These are phyloP conservation scores for Alosa sapidissima DNA, from an alignment of 2,797 vertebrate genomes.

Conservation along the genomic window DNA sequence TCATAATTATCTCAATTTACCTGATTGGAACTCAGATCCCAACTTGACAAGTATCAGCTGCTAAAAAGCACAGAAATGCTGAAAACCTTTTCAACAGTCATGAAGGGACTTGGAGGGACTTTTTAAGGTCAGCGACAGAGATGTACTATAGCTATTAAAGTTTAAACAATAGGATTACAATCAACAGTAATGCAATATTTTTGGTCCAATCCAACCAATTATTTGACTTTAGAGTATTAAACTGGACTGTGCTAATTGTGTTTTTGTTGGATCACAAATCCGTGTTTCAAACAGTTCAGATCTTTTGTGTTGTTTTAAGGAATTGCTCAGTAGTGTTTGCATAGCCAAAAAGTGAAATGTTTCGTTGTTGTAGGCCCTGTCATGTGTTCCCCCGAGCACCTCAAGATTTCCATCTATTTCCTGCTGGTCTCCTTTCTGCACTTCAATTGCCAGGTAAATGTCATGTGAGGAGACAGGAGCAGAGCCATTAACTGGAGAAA, in stretches of 20 bases:
- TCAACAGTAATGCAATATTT: constrained; percentile 36
- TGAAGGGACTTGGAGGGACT: constrained; percentile 28
- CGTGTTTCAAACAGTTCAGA: constrained; percentile 25
- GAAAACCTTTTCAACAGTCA: constrained; percentile 36
- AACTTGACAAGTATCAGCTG: constrained; percentile 48
- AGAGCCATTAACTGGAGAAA: background rate
- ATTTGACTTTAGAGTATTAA: constrained; percentile 46
- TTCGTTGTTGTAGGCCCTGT: background rate
- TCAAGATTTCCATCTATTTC: background rate
- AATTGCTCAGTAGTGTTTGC: background rate
- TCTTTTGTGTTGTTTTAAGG: constrained; percentile 17
- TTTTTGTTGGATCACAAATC: constrained; percentile 39
- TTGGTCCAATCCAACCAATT: constrained; percentile 41
- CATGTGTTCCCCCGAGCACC: background rate
- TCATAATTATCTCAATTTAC: constrained; percentile 42
- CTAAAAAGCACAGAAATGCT: constrained; percentile 22
- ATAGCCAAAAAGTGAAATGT: constrained; percentile 8
- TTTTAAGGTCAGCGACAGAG: constrained; percentile 11
- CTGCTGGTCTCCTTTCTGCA: background rate
- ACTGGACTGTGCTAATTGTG: constrained; percentile 40
- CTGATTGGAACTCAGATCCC: constrained; percentile 38
- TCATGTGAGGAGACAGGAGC: background rate
- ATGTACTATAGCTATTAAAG: background rate
- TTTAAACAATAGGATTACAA: constrained; percentile 18
- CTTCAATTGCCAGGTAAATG: constrained; percentile 7